These are phyloP conservation scores for Chondrilla cf. caribensis DNA, from an alignment of 37 sponge, comb jelly and placozoan species.

Conservation along the genomic window DNA sequence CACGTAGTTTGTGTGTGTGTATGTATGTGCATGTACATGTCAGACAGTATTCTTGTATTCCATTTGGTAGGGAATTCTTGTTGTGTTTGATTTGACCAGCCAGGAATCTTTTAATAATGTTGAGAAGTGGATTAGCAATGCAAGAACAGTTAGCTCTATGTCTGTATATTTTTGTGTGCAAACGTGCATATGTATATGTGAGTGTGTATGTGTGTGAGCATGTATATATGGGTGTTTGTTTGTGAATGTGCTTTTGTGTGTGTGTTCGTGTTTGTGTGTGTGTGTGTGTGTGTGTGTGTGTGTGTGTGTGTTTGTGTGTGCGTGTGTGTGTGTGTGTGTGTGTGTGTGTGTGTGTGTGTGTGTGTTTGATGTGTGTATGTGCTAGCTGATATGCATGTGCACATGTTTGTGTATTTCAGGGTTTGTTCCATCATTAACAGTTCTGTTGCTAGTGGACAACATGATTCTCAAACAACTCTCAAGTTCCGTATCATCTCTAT, in stretches of 20 bases:
- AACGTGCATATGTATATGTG: too few species aligned
- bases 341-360: conserved; percentile 4
- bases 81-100: neutral
- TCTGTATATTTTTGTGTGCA: too few species aligned
- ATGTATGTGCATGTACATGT: too few species aligned
- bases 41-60: too few species aligned
- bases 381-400: neutral
- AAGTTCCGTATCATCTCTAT: too few species aligned
- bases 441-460: too few species aligned
- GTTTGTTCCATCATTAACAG: too few species aligned
- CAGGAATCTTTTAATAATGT: neutral
- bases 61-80: neutral
- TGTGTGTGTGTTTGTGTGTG: conserved; percentile 18
- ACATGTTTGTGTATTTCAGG: neutral
- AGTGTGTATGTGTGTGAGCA: too few species aligned
- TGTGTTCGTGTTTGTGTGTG: conserved; percentile 11
- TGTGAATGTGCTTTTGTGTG: conserved; percentile 2
- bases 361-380: neutral
- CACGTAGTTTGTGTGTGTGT: too few species aligned
- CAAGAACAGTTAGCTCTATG: neutral
- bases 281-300: conserved; percentile 21
- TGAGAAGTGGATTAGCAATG: conserved; percentile 12
- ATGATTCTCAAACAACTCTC: too few species aligned
- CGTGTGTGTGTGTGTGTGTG: neutral
- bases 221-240: neutral